Conservation (phyloP, 2,113 vertebrate species). For the Mesocricetus auratus region DNA sequence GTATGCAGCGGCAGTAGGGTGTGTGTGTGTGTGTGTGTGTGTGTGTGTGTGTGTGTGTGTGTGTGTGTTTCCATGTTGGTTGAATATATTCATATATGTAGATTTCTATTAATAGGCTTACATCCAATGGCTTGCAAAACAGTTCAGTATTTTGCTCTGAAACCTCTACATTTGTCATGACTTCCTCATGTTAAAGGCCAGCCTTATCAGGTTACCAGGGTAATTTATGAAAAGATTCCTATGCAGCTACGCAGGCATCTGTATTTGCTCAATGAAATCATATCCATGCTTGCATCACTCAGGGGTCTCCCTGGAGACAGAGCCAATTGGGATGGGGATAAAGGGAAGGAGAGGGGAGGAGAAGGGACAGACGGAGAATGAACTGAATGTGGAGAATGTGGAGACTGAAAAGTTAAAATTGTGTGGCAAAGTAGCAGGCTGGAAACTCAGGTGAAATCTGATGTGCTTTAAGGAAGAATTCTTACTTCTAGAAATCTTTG, state of each 20-base stretch:
- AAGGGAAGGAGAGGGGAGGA: background rate
- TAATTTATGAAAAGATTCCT: background rate
- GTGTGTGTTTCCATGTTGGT: background rate
- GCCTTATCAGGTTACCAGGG: background rate
- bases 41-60: background rate
- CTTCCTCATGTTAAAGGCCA: background rate
- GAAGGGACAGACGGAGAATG: background rate
- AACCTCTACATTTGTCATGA: background rate
- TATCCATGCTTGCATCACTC: background rate
- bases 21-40: background rate
- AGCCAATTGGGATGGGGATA: background rate
- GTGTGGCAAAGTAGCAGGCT: background rate
- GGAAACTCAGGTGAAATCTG: background rate
- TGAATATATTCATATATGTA: background rate
- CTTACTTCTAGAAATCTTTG: background rate
- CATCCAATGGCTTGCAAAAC: background rate
- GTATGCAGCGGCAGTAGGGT: background rate
- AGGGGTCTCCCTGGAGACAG: background rate
- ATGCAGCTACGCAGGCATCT: background rate
- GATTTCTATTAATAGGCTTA: background rate
- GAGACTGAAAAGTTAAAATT: background rate
- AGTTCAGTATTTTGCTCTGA: background rate
- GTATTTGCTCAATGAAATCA: background rate
- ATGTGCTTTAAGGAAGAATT: background rate
- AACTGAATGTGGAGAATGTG: background rate